Conservation (phyloP, 2,888 invertebrate species). For the Cacoxenus indagator region DNA sequence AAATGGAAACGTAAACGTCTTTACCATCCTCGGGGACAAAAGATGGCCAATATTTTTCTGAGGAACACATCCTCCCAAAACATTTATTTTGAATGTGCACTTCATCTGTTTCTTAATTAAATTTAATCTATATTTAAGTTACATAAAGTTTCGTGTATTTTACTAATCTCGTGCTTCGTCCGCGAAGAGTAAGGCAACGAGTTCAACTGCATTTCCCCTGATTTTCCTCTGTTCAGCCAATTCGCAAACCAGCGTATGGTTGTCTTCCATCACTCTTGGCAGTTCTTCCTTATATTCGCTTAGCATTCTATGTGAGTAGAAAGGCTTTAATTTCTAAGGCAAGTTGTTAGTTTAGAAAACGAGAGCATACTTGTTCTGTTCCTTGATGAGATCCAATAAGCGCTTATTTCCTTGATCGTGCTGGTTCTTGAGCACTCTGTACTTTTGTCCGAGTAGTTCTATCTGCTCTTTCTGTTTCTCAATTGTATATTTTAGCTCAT, state of each 20-base stretch:
- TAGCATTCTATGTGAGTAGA: too few relatives aligned
- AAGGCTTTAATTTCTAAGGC: too few relatives aligned
- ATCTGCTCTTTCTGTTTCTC: constrained; percentile 24
- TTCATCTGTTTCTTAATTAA: neutral
- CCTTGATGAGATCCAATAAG: too few relatives aligned
- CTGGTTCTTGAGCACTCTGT: constrained; percentile 21
- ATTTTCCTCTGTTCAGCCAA: too few relatives aligned
- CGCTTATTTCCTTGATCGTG: constrained; percentile 23
- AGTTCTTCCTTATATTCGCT: too few relatives aligned
- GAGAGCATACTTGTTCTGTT: too few relatives aligned
- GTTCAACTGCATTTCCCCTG: too few relatives aligned
- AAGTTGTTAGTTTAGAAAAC: too few relatives aligned
- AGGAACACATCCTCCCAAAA: neutral
- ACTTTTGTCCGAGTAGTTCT: constrained; percentile 15
- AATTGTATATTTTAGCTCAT: constrained; percentile 3
- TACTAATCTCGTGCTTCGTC: too few relatives aligned
- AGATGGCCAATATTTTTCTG: neutral
- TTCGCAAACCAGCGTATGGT: too few relatives aligned
- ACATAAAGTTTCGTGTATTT: neutral
- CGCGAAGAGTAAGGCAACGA: too few relatives aligned
- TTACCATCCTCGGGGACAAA: neutral
- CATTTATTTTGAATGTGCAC: neutral
- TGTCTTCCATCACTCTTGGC: too few relatives aligned
- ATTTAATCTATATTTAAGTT: neutral
- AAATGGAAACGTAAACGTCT: constrained; percentile 64